These are phyloP conservation scores for Chaetodon trifascialis DNA, from an alignment of 2,113 vertebrate species.

Conservation along the genomic window DNA sequence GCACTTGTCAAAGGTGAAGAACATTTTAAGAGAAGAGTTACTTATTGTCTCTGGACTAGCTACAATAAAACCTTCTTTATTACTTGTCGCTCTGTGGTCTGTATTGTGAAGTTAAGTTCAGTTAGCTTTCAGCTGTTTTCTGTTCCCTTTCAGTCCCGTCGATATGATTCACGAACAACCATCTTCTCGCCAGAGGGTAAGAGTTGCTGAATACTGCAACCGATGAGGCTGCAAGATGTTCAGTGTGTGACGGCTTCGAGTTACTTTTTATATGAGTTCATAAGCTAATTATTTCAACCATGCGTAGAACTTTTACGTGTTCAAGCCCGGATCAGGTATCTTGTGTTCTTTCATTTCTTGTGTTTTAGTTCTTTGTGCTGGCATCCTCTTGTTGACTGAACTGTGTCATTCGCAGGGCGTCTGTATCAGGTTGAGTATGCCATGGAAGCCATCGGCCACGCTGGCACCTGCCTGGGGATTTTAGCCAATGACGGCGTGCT, in stretches of 20 bases:
- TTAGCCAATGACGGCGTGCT: conserved; percentile 50
- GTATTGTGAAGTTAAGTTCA: background rate
- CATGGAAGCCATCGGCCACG: conserved; percentile 56
- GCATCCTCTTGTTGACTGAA: background rate
- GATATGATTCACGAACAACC: conserved; percentile 61
- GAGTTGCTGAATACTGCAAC: background rate
- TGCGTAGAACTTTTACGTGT: background rate
- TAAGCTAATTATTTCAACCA: background rate
- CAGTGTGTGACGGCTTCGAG: background rate
- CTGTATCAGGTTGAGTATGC: conserved; percentile 53
- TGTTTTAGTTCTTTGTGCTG: background rate
- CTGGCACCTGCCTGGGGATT: conserved; percentile 50
- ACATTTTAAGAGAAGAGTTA: background rate
- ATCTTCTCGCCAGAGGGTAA: conserved; percentile 63
- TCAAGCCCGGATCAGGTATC: background rate
- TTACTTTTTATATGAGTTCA: background rate
- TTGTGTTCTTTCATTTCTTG: background rate
- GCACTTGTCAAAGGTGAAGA: background rate
- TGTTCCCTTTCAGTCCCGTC: conserved; percentile 37
- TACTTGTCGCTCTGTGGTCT: background rate
- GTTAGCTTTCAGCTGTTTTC: background rate
- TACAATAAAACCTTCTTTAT: background rate
- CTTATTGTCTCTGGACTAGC: background rate
- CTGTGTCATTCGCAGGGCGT: conserved; percentile 16
- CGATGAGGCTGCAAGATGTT: background rate